phyloP scores from a whole-genome alignment of 2,797 vertebrate genomes.

The Danio choprae region DNA sequence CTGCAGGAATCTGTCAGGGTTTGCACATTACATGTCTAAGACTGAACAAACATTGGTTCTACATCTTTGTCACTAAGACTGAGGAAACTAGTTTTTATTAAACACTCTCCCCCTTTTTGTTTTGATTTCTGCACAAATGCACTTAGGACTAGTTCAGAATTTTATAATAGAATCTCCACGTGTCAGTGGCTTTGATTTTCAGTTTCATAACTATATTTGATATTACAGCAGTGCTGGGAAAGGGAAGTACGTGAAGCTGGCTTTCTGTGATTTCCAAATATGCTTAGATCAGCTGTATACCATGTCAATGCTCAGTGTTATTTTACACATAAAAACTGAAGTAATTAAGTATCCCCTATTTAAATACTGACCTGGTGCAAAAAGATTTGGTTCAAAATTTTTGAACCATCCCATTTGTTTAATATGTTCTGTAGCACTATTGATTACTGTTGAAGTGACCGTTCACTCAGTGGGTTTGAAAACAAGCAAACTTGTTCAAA shows the following conservation, averaged over 20 bases:
- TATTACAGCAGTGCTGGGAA: not conserved
- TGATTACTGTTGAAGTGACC: not conserved
- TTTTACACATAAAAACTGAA: not conserved
- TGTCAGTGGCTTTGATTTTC: not conserved
- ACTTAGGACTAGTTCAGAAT: slow-evolving; percentile 2
- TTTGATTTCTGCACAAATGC: not conserved
- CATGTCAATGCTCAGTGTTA: too few species aligned
- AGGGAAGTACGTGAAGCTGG: not conserved
- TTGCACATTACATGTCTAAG: slow-evolving; percentile 1
- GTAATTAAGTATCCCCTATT: not conserved
- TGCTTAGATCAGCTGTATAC: not conserved
- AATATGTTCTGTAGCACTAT: not conserved
- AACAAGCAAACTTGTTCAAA: not conserved
- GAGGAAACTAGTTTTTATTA: not conserved
- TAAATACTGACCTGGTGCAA: not conserved
- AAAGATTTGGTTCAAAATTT: not conserved
- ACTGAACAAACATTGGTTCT: not conserved
- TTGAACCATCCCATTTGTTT: not conserved
- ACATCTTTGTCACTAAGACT: not conserved
- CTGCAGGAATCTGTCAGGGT: slow-evolving; percentile 1
- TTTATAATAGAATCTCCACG: slow-evolving; percentile 6
- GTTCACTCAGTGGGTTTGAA: not conserved
- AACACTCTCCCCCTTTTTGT: not conserved
- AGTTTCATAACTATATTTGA: not conserved
- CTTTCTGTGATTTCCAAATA: not conserved